Evolutionary conservation across 2,797 vertebrate species (phyloP).

Genomic region (Parauchenoglanis punctatus): DNA sequence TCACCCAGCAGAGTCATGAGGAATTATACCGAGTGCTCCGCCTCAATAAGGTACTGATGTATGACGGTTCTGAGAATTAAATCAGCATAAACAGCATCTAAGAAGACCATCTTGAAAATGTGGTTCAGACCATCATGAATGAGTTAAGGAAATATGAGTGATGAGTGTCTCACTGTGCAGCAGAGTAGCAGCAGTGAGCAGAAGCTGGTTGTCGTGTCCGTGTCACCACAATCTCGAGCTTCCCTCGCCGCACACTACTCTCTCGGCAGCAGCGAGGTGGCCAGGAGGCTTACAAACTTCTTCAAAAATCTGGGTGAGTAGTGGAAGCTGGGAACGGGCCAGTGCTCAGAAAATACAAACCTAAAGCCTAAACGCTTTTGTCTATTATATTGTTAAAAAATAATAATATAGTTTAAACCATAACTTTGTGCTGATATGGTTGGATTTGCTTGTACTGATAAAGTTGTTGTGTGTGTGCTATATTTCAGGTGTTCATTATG

Average conservation of each 20-base stretch:
- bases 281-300: conserved; percentile 83
- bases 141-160: neutral
- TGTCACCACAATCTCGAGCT: conserved; percentile 91
- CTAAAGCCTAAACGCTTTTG: neutral
- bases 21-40: conserved; percentile 84
- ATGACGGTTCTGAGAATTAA: neutral
- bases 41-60: conserved; percentile 80
- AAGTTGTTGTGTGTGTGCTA: neutral
- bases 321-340: neutral
- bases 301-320: conserved; percentile 81
- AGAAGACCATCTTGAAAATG: neutral
- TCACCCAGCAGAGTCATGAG: conserved; percentile 91
- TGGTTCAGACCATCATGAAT: neutral
- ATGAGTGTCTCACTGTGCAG: conserved; percentile 6
- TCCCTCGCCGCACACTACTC: conserved; percentile 83
- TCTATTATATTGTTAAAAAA: neutral
- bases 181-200: conserved; percentile 72
- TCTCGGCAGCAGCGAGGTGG: conserved; percentile 80
- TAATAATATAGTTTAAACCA: neutral
- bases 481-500: conserved; percentile 84
- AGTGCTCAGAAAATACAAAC: neutral
- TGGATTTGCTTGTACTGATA: neutral
- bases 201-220: conserved; percentile 85
- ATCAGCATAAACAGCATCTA: neutral
- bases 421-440: neutral